Percentiles rank a stretch among this genome's conserved stretches.
These are phyloP conservation scores for Litocranius walleri DNA, from an alignment of 2,113 vertebrate species.

Conservation along the genomic window DNA sequence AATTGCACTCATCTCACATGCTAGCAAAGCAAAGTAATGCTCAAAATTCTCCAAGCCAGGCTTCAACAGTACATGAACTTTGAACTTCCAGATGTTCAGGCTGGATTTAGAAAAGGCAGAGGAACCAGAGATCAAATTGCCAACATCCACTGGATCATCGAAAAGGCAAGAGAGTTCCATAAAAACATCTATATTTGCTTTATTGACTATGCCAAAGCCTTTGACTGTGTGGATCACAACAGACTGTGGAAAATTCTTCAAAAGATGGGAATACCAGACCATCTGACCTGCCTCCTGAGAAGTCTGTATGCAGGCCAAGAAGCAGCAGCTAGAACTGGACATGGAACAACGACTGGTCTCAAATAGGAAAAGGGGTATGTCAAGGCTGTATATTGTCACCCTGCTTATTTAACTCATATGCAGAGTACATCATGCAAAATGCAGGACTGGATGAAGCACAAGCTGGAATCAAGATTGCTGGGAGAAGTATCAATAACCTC, in stretches of 20 bases:
- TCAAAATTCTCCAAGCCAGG: neutral
- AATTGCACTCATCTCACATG: accelerated
- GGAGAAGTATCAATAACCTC: neutral
- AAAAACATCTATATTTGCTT: neutral
- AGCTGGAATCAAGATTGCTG: neutral
- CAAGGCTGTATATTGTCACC: neutral
- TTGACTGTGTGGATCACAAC: neutral
- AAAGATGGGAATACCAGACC: neutral
- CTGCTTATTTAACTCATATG: neutral
- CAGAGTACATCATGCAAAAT: neutral
- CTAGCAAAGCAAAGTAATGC: neutral
- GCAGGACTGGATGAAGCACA: neutral
- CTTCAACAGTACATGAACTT: neutral
- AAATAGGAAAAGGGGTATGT: neutral
- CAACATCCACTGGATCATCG: neutral
- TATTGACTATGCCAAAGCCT: neutral
- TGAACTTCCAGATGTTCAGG: neutral
- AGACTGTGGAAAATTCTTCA: neutral
- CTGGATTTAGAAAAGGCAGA: neutral
- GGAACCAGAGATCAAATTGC: neutral
- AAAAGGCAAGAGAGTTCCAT: neutral
- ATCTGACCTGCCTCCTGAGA: neutral
- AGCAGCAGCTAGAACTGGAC: neutral
- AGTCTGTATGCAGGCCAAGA: neutral
- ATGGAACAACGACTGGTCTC: neutral